Base-by-base conservation (phyloP, 2,888 invertebrate genomes). In the Dryomyza anilis region DNA sequence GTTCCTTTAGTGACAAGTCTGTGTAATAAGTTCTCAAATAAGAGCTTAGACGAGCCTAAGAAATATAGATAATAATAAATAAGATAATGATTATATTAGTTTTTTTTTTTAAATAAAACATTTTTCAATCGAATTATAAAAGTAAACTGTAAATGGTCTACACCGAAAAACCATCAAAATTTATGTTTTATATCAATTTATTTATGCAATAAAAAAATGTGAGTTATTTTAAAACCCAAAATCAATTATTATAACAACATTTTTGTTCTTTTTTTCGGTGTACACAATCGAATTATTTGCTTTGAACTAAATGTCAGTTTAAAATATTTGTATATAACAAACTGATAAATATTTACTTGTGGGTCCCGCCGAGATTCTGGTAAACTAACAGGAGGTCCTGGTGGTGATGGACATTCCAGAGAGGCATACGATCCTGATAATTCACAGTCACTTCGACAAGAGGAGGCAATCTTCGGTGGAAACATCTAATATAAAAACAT, bases 11-110 rank as follows among this genome's bases (percentile, higher is more conserved):
- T 21, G 84, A 84, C 65, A 85, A 77, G 71, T 85, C 85, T 66
- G 84, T 80, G 74, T 85, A 85, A 74, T 85, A 82, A 55, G 82
- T 83, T 73, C 84, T 83, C 70, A 85, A 78, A 76, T 83, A 85
- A 75, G 84, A 82, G 75, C 71, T 74, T 46, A 80, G 74, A 58
- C 81, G 75, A 50, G 79, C 77, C 74, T 78, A 67, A 46, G 46
- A 53, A 56, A 48, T 3, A 63, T 39, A 46, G 60, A 12, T 5
- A 2, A 16, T 16, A 16, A 16, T 36, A 1, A 43, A 7, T 43
- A 16, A 16, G 5, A 16, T 7, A 7, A 16, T 7, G 16, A 2
- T 2, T 36, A 36, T 14, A 7, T 8, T 6, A 39, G 39, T 3
- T 2, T 16, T n/a, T n/a, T n/a, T n/a, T n/a, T n/a, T n/a, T n/a